phyloP scores from a whole-genome alignment of 2,113 vertebrate species.

The Menidia beryllina region DNA sequence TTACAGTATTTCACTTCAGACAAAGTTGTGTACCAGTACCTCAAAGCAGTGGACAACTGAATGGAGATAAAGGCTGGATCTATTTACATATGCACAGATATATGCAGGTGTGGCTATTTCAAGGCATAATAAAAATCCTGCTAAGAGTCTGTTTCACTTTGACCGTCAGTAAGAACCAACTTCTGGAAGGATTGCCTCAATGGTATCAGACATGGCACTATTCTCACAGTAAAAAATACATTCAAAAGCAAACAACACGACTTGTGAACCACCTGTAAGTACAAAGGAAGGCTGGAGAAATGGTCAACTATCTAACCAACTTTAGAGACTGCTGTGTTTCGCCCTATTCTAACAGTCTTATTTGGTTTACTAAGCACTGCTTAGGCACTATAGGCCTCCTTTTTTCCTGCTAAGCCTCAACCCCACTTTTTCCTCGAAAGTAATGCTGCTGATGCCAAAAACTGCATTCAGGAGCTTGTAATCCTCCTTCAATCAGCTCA shows the following conservation, averaged over 20 bases:
- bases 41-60: background rate
- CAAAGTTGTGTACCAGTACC: background rate
- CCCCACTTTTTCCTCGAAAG: slow-evolving; percentile 62
- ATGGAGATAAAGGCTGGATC: background rate
- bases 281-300: background rate
- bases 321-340: background rate
- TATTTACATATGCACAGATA: background rate
- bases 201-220: background rate
- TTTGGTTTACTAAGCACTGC: slow-evolving; percentile 34
- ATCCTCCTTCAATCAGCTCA: slow-evolving; percentile 84
- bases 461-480: slow-evolving; percentile 80
- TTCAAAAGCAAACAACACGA: background rate
- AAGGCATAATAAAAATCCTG: background rate
- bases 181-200: background rate
- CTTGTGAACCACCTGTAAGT: background rate
- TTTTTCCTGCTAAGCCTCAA: too few relatives aligned
- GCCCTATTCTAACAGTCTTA: slow-evolving; percentile 25
- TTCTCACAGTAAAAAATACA: background rate
- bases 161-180: background rate
- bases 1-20: background rate
- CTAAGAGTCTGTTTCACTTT: background rate
- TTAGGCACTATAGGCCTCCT: slow-evolving; percentile 10
- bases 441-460: slow-evolving; percentile 77
- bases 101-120: background rate
- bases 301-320: background rate